A percentile compares a stretch with the other conserved stretches of the same genome.
Evolutionary conservation across 2,888 invertebrate genomes (phyloP).

Genomic region (Orthosia gothica): DNA sequence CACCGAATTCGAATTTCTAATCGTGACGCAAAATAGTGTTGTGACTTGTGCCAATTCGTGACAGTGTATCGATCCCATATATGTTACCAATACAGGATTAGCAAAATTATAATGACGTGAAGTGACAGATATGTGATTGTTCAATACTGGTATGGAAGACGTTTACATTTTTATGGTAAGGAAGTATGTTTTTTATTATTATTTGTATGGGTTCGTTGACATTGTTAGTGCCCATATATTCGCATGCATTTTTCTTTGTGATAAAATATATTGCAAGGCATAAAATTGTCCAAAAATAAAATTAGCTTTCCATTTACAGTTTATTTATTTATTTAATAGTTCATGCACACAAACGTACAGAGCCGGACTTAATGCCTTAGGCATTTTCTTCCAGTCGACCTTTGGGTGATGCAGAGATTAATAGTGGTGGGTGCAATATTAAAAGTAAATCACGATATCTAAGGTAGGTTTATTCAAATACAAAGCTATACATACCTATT

Average conservation of each 20-base stretch:
- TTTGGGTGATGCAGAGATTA: no score
- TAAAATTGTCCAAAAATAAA: not conserved
- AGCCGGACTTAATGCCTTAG: no score
- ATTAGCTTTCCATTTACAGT: no score
- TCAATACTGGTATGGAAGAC: conserved; percentile 76
- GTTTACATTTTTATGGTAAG: conserved; percentile 86
- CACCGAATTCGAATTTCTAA: conserved; percentile 76
- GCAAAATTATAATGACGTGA: conserved; percentile 75
- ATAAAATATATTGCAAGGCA: not conserved
- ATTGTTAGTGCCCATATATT: conserved; percentile 59
- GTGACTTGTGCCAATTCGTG: conserved; percentile 79
- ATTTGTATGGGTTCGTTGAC: conserved; percentile 72
- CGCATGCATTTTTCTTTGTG: conserved; percentile 33
- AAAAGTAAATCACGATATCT: no score
- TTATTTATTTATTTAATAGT: no score
- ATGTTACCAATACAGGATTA: conserved; percentile 68
- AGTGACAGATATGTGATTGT: conserved; percentile 84
- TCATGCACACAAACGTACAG: no score
- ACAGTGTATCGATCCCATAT: conserved; percentile 75
- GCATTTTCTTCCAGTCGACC: no score
- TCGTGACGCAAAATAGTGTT: conserved; percentile 79
- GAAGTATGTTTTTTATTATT: conserved; percentile 73
- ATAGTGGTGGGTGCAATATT: no score
- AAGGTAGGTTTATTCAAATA: no score
- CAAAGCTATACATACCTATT: no score